phyloP scores from a whole-genome alignment of 2,113 vertebrate species.

The Nothocercus nigrocapillus region DNA sequence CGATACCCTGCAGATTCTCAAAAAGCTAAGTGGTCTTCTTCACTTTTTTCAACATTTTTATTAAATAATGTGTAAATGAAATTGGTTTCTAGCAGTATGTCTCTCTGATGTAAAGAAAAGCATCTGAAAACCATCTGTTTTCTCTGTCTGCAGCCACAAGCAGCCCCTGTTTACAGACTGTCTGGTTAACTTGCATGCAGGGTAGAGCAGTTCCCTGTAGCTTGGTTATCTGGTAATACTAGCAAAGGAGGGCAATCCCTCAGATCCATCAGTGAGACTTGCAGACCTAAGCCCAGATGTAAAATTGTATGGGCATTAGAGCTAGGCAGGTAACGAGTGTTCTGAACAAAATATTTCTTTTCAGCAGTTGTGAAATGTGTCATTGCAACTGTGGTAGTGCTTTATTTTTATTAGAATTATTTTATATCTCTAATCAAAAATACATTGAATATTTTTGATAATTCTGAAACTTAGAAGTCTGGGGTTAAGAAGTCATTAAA shows the following conservation, averaged over 20 bases:
- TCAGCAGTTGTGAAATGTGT: accelerated
- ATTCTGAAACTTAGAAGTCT: not conserved
- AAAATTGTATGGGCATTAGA: not conserved
- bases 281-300: not conserved
- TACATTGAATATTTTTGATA: accelerated
- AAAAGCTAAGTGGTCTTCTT: not conserved
- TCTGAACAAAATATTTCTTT: not conserved
- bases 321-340: not conserved
- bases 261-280: not conserved
- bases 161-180: not conserved
- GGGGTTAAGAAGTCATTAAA: not conserved
- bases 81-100: not conserved
- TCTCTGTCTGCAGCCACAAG: not conserved
- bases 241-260: not conserved
- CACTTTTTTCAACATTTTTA: not conserved
- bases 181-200: accelerated
- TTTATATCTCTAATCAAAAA: not conserved
- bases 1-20: not conserved
- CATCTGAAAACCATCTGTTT: not conserved
- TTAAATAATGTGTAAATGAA: not conserved
- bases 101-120: not conserved
- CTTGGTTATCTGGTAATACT: accelerated
- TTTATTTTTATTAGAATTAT: not conserved
- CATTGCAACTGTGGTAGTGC: not conserved
- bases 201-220: not conserved